These are phyloP conservation scores for Sebastolobus alascanus DNA, from an alignment of 2,797 vertebrate genomes.

Conservation along the genomic window DNA sequence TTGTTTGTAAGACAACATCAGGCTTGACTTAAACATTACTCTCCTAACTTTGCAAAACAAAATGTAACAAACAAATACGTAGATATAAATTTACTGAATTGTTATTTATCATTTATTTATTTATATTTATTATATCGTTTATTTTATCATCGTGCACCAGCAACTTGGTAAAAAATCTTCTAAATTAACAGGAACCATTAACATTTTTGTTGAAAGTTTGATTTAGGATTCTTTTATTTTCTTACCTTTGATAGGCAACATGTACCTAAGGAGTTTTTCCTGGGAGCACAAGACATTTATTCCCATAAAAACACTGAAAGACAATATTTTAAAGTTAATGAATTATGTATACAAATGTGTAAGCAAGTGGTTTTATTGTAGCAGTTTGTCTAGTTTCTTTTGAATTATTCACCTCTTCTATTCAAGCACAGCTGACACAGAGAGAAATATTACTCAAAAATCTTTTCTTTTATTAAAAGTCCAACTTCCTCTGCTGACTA, in stretches of 20 bases:
- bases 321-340: neutral
- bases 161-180: no score
- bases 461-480: constrained; percentile 15
- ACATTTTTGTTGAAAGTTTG: neutral
- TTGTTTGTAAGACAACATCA: no score
- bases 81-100: no score
- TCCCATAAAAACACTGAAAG: neutral
- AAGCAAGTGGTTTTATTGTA: neutral
- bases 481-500: constrained; percentile 45
- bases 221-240: neutral
- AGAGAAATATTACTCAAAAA: neutral
- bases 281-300: neutral
- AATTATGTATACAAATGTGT: neutral
- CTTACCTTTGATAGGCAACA: no score
- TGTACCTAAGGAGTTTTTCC: neutral
- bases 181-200: no score
- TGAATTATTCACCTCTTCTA: constrained; percentile 30
- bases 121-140: no score
- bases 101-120: neutral
- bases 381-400: neutral
- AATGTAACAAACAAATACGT: no score
- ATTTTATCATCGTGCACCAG: no score
- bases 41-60: no score
- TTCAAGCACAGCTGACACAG: neutral
- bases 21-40: no score